Percentiles rank a stretch among this genome's conserved stretches.
Evolutionary conservation across 1,140 invertebrate species (phyloP).

Genomic region (Nylanderia fulva): DNA sequence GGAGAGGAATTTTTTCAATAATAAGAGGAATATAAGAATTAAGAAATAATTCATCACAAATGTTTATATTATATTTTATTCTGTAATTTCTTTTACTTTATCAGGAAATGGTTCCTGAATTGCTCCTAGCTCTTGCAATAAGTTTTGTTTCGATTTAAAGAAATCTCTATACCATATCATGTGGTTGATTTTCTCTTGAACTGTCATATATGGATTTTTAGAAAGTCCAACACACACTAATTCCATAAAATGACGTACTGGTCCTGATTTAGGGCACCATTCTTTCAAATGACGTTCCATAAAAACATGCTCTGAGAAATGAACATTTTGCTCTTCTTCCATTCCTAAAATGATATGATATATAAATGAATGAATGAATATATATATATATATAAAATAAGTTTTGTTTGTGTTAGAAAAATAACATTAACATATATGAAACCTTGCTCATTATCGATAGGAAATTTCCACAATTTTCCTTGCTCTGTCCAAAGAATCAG

Average conservation of each 20-base stretch:
- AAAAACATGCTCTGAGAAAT: conserved; percentile 97
- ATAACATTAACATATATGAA: conserved; percentile 37
- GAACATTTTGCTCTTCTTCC: conserved; percentile 91
- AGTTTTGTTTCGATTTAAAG: conserved; percentile 92
- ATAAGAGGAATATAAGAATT: background rate
- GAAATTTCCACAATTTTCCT: conserved; percentile 98
- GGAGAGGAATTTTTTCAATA: background rate
- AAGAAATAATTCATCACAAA: background rate
- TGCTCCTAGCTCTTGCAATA: conserved; percentile 89
- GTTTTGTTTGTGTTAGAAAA: background rate
- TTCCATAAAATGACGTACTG: conserved; percentile 98
- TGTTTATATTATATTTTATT: conserved; percentile 28
- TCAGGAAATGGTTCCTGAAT: conserved; percentile 68
- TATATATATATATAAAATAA: conserved; percentile 27
- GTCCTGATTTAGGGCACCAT: conserved; percentile 96
- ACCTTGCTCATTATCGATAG: conserved; percentile 99
- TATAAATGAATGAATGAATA: no score
- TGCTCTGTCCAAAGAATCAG: conserved; percentile 97
- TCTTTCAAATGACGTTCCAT: conserved; percentile 93
- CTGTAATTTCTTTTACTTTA: conserved; percentile 51
- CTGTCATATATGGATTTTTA: conserved; percentile 96
- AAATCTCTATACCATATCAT: conserved; percentile 97
- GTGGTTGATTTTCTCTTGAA: conserved; percentile 95
- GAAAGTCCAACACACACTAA: conserved; percentile 97
- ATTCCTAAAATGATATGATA: conserved; percentile 86